Evolutionary conservation across 1,140 invertebrate genomes (phyloP).

Genomic region (Anoplophora glabripennis): DNA sequence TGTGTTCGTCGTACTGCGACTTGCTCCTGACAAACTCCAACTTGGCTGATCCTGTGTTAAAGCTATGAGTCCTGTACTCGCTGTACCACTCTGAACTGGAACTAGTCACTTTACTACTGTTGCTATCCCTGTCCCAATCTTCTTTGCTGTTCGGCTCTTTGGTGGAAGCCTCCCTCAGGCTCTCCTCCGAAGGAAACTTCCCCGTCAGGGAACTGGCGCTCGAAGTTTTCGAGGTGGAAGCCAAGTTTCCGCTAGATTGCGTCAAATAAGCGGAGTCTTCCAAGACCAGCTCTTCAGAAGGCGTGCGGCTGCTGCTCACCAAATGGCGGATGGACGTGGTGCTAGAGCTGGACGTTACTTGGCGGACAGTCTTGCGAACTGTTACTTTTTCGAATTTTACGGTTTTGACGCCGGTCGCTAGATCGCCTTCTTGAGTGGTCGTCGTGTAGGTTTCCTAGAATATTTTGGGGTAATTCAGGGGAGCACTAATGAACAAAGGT

Average conservation of each 20-base stretch:
- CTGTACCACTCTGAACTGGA: slow-evolving; percentile 57
- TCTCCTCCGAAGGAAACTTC: slow-evolving; percentile 60
- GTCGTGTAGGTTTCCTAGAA: slow-evolving; percentile 58
- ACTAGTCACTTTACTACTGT: slow-evolving; percentile 36
- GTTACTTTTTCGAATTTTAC: slow-evolving; percentile 68
- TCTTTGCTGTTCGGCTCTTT: slow-evolving; percentile 28
- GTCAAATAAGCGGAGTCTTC: slow-evolving; percentile 61
- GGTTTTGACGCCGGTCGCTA: slow-evolving; percentile 57
- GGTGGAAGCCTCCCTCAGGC: slow-evolving; percentile 44
- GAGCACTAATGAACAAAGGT: no score
- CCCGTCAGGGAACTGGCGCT: slow-evolving; percentile 47
- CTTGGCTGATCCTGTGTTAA: slow-evolving; percentile 53
- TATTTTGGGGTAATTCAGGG: not conserved
- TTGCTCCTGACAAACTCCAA: slow-evolving; percentile 59
- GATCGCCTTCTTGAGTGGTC: slow-evolving; percentile 62
- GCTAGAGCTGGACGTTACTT: slow-evolving; percentile 41
- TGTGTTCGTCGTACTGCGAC: slow-evolving; percentile 83
- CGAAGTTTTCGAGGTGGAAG: slow-evolving; percentile 52
- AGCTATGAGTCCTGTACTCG: slow-evolving; percentile 57
- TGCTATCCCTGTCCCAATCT: slow-evolving; percentile 39
- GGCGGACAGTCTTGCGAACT: slow-evolving; percentile 56
- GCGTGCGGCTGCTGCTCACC: slow-evolving; percentile 49
- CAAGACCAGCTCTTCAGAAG: slow-evolving; percentile 54
- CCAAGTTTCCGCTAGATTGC: slow-evolving; percentile 52
- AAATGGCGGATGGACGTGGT: slow-evolving; percentile 23